Conservation (phyloP, 2,797 vertebrate species). For the Danio kyathit region DNA sequence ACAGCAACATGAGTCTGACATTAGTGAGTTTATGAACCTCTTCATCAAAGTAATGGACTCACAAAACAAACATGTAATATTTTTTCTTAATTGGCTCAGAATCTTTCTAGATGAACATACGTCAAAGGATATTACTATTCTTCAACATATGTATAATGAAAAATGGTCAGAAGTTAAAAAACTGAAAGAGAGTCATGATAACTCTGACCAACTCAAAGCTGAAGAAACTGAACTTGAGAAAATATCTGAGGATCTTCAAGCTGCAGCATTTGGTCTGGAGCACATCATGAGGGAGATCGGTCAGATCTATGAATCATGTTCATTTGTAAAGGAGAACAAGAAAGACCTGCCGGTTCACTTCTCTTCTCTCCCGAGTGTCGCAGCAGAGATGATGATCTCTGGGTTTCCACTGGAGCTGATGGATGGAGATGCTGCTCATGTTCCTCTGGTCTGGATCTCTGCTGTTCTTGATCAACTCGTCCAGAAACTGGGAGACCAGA, state of each 20-base stretch:
- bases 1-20: slow-evolving; percentile 56
- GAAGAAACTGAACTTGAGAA: not conserved
- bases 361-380: not conserved
- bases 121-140: slow-evolving; percentile 13
- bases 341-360: not conserved
- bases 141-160: slow-evolving; percentile 61
- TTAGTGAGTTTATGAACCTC: not conserved
- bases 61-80: not conserved
- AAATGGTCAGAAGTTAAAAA: slow-evolving; percentile 65
- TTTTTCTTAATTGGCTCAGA: slow-evolving; percentile 37
- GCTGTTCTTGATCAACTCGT: slow-evolving; percentile 75
- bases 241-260: not conserved
- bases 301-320: slow-evolving; percentile 5
- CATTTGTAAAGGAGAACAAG: not conserved
- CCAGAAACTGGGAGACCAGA: slow-evolving; percentile 63
- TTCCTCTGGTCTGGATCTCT: not conserved
- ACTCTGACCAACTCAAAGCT: not conserved
- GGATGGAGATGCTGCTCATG: slow-evolving; percentile 76
- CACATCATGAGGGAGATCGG: not conserved
- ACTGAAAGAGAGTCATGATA: slow-evolving; percentile 46
- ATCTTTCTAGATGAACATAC: slow-evolving; percentile 73
- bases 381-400: slow-evolving; percentile 5
- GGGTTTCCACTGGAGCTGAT: slow-evolving; percentile 8
- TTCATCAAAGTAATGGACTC: not conserved
- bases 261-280: not conserved